Base-by-base conservation (phyloP, 2,888 invertebrate species). In the Ariolimax columbianus region DNA sequence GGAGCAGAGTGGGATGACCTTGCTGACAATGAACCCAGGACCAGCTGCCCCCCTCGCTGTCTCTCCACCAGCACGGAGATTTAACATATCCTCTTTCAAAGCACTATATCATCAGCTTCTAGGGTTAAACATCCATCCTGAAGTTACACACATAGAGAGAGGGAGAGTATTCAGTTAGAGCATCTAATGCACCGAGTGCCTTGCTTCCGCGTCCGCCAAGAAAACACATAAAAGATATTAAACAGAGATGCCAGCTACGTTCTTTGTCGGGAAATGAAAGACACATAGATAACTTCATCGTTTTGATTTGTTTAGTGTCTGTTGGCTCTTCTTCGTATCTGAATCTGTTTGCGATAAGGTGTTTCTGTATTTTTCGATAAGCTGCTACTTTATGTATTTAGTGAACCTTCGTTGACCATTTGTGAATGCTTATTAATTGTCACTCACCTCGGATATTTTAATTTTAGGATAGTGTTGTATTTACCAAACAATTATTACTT, bases 181-280 rank as follows among this genome's bases (percentile, higher is more conserved):
- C 7, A 26, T 72, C 6, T 40, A 11, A 26, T 40, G 72, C 40
- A 72, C 72, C 26, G 3, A 72, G 19, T 40, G 72, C 38, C 40
- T 40, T 26, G 72, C 40, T 40, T 72, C n/a, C 72, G 36, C 26
- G 19, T 40, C 38, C 40, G 40, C 40, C 38, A 72, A 7, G 72
- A 72, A 66, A 40, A 72, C 7, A 40, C 72, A 72, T 72, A 72
- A 72, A 72, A 72, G 72, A 72, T 72, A 72, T 40, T 19, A 72
- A 38, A 23, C 33, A 72, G 72, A 72, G 72, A 72, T 72, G n/a
- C 40, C 40, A 40, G 26, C 40, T 2, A 19, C 2, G 23, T 26
- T 72, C 72, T 72, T 38, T 72, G 40, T 23, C 72, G 7, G 72
- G 23, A 40, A 72, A 40, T 19, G 72, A 72, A 40, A 38, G 40